Base-by-base conservation (phyloP, 2,888 invertebrate species). In the Rhopalosiphum nymphaeae region DNA sequence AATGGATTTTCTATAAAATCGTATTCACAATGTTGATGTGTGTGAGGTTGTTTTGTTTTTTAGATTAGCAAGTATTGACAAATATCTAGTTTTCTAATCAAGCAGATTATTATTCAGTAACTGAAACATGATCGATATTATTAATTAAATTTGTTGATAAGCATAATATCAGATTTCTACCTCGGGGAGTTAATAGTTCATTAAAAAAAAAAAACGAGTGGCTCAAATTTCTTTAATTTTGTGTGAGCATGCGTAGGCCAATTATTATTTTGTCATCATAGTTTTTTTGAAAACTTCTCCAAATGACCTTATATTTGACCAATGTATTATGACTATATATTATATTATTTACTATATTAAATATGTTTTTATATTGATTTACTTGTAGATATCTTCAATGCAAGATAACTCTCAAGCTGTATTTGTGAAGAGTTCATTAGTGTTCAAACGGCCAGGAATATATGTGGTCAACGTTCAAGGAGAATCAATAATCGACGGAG, bases 391-490 rank as follows among this genome's bases (percentile, higher is more conserved):
- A 86, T 56, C 89, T 9, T 92, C 95, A 46, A 87, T 94, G 44
- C 94, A 91, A 67, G 94, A 91, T 1, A 91, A 87, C 7, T 84
- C 67, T n/a, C 93, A 95, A 88, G 92, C 91, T 36, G 92, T 95
- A 49, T 87, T 94, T 49, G 91, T 95, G 25, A 92, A 94, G 49
- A 94, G 94, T 61, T 94, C 94, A 49, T 84, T 95, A 7, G 91
- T 94, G 86, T 94, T 95, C 25, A 92, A 88, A 90, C 92, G 94
- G 46, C 95, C 95, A 21, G 95, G 95, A 10, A 67, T 94, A 42
- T 95, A 95, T 53, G 46, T 94, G 13, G 92, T 94, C 4, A 94
- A 94, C 21, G 94, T 95, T 0, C 94, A 90, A 89, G 95, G 95
- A 21, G 94, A 95, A 87, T 94, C 95, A 3, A 61, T 78, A 13